Conservation (phyloP, 2,797 vertebrate genomes). For the Malurus leucopterus region DNA sequence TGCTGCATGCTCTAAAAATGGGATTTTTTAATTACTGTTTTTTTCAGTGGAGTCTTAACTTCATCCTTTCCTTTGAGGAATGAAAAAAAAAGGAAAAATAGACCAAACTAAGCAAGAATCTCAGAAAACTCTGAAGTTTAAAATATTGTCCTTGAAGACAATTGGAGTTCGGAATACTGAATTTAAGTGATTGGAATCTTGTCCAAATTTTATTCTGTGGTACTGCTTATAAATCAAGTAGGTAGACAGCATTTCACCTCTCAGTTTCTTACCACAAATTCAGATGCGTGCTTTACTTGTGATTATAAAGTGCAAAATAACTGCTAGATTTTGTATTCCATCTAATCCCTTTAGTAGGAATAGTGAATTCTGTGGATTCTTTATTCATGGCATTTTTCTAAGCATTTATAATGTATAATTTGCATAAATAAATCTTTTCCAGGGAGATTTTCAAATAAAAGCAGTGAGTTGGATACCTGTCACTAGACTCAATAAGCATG, state of each 20-base stretch:
- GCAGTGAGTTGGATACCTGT: background rate
- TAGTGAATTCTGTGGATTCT: background rate
- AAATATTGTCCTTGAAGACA: background rate
- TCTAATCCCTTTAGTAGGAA: background rate
- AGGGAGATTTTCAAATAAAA: background rate
- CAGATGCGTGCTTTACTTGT: background rate
- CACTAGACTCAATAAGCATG: background rate
- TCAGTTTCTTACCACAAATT: background rate
- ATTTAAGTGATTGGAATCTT: background rate
- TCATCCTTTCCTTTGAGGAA: background rate
- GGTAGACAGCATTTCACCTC: background rate
- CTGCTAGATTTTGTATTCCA: background rate
- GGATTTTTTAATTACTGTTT: rapidly evolving
- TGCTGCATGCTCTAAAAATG: background rate
- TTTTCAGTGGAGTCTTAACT: background rate
- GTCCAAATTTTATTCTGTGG: background rate
- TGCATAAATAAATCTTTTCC: background rate
- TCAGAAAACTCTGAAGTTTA: background rate
- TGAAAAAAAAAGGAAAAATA: background rate
- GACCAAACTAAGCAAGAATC: background rate
- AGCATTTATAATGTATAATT: background rate
- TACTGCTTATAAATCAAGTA: background rate
- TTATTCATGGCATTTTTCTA: background rate
- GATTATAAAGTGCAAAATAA: background rate
- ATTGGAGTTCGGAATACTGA: background rate